Percentiles rank a stretch among this genome's conserved stretches.
phyloP scores from a whole-genome alignment of 2,113 vertebrate genomes.

The Casuarius casuarius region DNA sequence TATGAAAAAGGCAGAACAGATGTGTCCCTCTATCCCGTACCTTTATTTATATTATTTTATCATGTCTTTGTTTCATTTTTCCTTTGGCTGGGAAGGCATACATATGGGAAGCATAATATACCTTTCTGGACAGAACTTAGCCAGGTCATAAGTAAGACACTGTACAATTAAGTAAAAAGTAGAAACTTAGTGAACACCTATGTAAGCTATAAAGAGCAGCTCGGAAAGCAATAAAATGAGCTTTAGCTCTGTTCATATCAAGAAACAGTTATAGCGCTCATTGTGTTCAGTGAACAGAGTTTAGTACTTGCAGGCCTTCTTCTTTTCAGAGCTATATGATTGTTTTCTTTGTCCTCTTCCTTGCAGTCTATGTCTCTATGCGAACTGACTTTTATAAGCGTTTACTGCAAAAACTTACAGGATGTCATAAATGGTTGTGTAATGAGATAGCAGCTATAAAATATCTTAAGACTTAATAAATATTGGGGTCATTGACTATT shows the following conservation, averaged over 20 bases:
- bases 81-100: not conserved
- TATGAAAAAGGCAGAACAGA: not conserved
- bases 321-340: not conserved
- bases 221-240: not conserved
- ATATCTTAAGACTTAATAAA: slow-evolving; percentile 24
- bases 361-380: not conserved
- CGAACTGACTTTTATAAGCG: slow-evolving; percentile 26
- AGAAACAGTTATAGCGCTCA: not conserved
- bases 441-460: slow-evolving; percentile 57
- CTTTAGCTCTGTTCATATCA: not conserved
- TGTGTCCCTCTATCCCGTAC: not conserved
- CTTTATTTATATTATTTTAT: not conserved
- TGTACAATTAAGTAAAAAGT: not conserved
- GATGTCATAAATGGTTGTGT: slow-evolving; percentile 48
- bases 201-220: not conserved
- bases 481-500: slow-evolving; percentile 26
- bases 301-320: not conserved
- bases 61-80: not conserved
- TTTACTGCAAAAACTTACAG: slow-evolving; percentile 43
- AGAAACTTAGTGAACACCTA: not conserved
- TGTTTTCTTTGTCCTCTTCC: not conserved
- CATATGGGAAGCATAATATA: not conserved
- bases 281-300: not conserved
- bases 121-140: not conserved
- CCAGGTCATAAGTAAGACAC: not conserved